Percentiles rank a stretch among this genome's conserved stretches.
Conservation (phyloP, 2,113 vertebrate species). For the Spermophilus dauricus region DNA sequence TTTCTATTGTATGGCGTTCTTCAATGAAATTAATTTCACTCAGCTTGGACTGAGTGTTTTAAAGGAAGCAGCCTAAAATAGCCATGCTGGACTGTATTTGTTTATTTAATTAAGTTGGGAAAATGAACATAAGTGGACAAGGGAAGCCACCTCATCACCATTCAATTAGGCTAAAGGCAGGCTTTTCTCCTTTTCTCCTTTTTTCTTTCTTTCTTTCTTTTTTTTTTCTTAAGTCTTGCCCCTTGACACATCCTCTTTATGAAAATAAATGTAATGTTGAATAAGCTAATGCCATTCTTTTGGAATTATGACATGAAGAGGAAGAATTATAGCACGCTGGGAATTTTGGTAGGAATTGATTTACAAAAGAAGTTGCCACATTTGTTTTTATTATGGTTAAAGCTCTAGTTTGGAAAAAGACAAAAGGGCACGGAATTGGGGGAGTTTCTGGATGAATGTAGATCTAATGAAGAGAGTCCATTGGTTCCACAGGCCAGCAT, state of each 20-base stretch:
- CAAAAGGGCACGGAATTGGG: slow-evolving; percentile 81
- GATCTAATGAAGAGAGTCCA: slow-evolving; percentile 85
- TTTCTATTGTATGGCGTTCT: slow-evolving; percentile 14
- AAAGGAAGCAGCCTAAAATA: slow-evolving; percentile 3
- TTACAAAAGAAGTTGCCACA: slow-evolving; percentile 84
- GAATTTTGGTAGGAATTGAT: slow-evolving; percentile 78
- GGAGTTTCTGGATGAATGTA: slow-evolving; percentile 85
- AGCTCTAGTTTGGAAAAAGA: slow-evolving; percentile 84
- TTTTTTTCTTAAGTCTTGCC: slow-evolving; percentile 73
- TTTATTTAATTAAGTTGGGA: slow-evolving; percentile 76
- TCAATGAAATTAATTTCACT: slow-evolving; percentile 56
- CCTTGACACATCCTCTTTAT: slow-evolving; percentile 72
- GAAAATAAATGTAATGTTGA: slow-evolving; percentile 82
- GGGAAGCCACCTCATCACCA: slow-evolving; percentile 57
- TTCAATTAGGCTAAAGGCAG: slow-evolving; percentile 72
- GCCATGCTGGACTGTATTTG: not conserved
- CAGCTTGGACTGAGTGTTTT: slow-evolving; percentile 32
- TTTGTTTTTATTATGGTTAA: slow-evolving; percentile 83
- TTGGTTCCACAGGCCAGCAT: slow-evolving; percentile 82
- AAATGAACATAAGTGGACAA: slow-evolving; percentile 50
- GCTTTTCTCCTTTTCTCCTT: not conserved
- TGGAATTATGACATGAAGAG: slow-evolving; percentile 72
- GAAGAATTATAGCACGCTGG: slow-evolving; percentile 75
- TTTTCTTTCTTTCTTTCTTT: slow-evolving; percentile 54
- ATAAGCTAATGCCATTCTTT: slow-evolving; percentile 68